phyloP scores from a whole-genome alignment of 2,888 invertebrate species.

The Bellardia bayeri region DNA sequence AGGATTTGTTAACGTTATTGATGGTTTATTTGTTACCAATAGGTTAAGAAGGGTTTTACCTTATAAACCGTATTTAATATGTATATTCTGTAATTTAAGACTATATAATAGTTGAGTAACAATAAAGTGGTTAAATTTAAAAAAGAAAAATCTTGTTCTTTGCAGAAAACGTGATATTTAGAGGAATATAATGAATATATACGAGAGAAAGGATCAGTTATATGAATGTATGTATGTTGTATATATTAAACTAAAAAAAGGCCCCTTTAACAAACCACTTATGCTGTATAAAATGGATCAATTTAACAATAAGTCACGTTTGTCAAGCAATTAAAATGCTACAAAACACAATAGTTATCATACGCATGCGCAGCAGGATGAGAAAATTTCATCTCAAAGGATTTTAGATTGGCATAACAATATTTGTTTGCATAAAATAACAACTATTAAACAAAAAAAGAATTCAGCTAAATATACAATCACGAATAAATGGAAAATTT shows the following conservation, averaged over 20 bases:
- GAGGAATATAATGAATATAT: slow-evolving; percentile 10
- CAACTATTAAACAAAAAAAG: no score
- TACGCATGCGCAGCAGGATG: background rate
- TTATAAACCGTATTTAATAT: slow-evolving; percentile 10
- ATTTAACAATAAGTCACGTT: slow-evolving; percentile 19
- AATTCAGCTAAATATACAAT: no score
- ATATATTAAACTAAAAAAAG: background rate
- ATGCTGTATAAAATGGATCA: slow-evolving; percentile 27
- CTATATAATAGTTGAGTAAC: slow-evolving; percentile 2
- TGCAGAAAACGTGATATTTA: slow-evolving; percentile 11
- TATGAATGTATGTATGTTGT: background rate
- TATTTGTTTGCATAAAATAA: no score
- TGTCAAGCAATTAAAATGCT: slow-evolving; percentile 29
- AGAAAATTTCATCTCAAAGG: background rate
- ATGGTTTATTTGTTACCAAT: slow-evolving; percentile 38
- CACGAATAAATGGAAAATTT: no score
- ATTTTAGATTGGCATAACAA: no score
- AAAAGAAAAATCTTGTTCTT: slow-evolving; percentile 1
- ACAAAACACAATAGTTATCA: background rate
- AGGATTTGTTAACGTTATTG: slow-evolving; percentile 39
- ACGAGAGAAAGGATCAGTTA: background rate
- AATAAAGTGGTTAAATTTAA: slow-evolving; percentile 1
- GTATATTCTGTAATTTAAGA: slow-evolving; percentile 27
- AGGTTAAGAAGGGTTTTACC: slow-evolving; percentile 42
- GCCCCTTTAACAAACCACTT: background rate